Evolutionary conservation across 2,797 vertebrate species (phyloP).

Genomic region (Stomatorhinus walkeri): DNA sequence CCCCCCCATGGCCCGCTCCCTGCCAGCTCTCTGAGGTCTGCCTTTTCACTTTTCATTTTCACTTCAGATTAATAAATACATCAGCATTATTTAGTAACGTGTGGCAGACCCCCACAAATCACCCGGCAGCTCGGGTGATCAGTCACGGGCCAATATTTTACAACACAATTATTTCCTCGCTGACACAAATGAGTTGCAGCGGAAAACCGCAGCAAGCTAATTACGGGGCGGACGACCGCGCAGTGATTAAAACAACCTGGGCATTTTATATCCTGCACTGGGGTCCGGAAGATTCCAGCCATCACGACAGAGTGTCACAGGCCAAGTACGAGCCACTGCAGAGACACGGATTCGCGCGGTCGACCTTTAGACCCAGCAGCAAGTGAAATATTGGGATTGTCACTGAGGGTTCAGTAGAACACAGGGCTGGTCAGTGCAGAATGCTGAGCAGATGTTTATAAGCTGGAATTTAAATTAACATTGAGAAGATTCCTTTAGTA

Average conservation of each 20-base stretch:
- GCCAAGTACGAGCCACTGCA: neutral
- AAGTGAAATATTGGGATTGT: neutral
- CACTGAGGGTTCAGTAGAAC: neutral
- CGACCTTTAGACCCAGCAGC: neutral
- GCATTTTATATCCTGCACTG: conserved; percentile 37
- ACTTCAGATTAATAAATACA: conserved; percentile 54
- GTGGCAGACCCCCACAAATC: conserved; percentile 51
- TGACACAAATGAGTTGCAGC: conserved; percentile 62
- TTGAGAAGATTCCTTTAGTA: neutral
- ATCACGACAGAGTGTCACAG: neutral
- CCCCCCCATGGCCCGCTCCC: neutral
- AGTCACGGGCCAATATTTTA: conserved; percentile 56
- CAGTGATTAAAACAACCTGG: conserved; percentile 48
- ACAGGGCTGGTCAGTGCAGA: neutral
- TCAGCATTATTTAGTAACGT: conserved; percentile 54
- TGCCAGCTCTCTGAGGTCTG: neutral
- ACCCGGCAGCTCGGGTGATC: conserved; percentile 44
- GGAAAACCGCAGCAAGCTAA: conserved; percentile 59
- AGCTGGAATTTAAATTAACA: neutral
- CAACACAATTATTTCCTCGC: conserved; percentile 55
- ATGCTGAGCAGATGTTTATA: neutral
- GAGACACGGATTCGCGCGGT: neutral
- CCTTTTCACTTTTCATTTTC: conserved; percentile 42
- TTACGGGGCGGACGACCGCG: conserved; percentile 48
- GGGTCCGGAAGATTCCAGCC: neutral